A percentile compares a stretch with the other conserved stretches of the same genome.
Evolutionary conservation across 2,113 vertebrate species (phyloP).

Genomic region (Salvator merianae): DNA sequence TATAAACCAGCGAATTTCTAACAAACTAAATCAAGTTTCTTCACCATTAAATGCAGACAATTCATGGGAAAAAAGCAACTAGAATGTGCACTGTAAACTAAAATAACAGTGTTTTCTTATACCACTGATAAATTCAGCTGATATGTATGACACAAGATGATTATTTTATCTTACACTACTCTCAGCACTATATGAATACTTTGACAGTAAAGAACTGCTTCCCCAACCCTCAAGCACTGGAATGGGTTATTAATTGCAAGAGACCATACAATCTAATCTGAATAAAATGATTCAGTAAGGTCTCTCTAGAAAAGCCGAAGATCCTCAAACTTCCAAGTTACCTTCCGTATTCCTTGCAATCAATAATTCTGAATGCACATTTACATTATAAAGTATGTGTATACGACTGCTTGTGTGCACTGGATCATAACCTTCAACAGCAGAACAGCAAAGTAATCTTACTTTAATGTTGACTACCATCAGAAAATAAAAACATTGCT

Average conservation of each 20-base stretch:
- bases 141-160: constrained; percentile 57
- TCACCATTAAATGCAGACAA: constrained; percentile 78
- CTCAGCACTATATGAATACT: constrained; percentile 63
- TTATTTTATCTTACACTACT: constrained; percentile 63
- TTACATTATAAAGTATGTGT: constrained; percentile 4
- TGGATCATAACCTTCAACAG: constrained; percentile 13
- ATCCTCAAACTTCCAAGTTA: constrained; percentile 2
- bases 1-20: constrained; percentile 64
- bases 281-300: constrained; percentile 17
- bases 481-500: constrained; percentile 16
- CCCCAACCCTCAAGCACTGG: constrained; percentile 48
- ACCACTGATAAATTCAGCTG: constrained; percentile 63
- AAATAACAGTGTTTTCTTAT: constrained; percentile 85
- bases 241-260: constrained; percentile 35
- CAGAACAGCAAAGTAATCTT: not conserved
- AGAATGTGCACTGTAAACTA: constrained; percentile 74
- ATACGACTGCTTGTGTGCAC: not conserved
- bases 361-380: constrained; percentile 26
- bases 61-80: constrained; percentile 74
- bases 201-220: constrained; percentile 46
- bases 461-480: constrained; percentile 33
- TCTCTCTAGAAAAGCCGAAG: not conserved
- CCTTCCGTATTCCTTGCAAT: no score
- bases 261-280: not conserved
- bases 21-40: constrained; percentile 80